Evolutionary conservation across 2,797 vertebrate species (phyloP).

Genomic region (Acanthurus lineatus): DNA sequence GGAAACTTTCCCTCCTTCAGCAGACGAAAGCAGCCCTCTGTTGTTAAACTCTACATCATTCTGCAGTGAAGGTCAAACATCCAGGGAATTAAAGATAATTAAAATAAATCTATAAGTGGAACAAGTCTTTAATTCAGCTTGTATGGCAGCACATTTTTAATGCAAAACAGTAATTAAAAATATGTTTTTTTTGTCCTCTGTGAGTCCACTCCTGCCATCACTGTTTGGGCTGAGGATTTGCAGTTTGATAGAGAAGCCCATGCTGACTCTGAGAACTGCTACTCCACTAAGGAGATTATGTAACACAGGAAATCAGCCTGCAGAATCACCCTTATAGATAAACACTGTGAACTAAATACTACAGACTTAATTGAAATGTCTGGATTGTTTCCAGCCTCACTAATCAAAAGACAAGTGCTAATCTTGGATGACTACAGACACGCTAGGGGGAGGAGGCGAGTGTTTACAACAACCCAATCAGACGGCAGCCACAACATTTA

Average conservation of each 20-base stretch:
- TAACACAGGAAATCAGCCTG: constrained; percentile 64
- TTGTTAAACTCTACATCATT: neutral
- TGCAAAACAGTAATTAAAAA: neutral
- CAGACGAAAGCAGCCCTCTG: neutral
- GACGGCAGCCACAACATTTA: constrained; percentile 15
- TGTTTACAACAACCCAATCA: constrained; percentile 46
- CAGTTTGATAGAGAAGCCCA: constrained; percentile 26
- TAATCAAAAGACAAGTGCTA: constrained; percentile 74
- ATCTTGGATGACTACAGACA: constrained; percentile 56
- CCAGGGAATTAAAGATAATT: neutral
- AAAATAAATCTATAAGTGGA: neutral
- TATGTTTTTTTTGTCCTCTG: constrained; percentile 3
- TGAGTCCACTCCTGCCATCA: constrained; percentile 8
- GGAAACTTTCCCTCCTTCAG: neutral
- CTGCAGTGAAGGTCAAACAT: constrained; percentile 8
- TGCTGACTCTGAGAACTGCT: constrained; percentile 37
- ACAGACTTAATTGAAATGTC: constrained; percentile 69
- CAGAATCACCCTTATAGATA: constrained; percentile 62
- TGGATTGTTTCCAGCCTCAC: constrained; percentile 64
- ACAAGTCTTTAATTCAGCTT: neutral
- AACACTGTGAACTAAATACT: constrained; percentile 60
- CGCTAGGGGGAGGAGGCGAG: constrained; percentile 11
- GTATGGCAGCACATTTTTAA: neutral
- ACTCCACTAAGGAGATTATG: constrained; percentile 76
- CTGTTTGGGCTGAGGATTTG: constrained; percentile 53